Evolutionary conservation across 2,888 invertebrate species (phyloP).

Genomic region (Seira sanloemensis): DNA sequence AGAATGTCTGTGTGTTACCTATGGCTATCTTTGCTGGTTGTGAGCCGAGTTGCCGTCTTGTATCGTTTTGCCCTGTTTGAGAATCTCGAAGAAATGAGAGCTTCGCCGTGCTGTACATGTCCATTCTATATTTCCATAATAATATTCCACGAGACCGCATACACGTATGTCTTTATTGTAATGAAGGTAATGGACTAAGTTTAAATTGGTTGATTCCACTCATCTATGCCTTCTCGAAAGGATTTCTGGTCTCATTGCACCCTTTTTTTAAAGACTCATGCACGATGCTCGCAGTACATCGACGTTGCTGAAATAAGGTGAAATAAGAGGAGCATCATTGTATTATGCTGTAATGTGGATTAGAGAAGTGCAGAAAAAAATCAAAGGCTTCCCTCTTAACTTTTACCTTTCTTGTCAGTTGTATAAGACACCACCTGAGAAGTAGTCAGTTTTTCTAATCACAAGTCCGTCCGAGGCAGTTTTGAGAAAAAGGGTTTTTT

Average conservation of each 20-base stretch:
- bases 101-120: background rate
- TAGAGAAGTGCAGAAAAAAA: conserved; percentile 7
- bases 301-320: conserved; percentile 11
- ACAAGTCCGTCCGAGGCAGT: conserved; percentile 10
- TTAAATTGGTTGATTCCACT: conserved; percentile 59
- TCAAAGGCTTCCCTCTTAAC: conserved; percentile 58
- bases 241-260: conserved; percentile 13
- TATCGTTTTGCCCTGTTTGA: conserved; percentile 18
- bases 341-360: conserved; percentile 12
- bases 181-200: conserved; percentile 27
- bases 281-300: background rate
- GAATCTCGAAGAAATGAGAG: background rate
- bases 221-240: conserved; percentile 24
- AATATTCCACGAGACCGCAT: background rate
- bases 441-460: conserved; percentile 41
- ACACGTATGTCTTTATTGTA: background rate
- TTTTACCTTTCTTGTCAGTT: conserved; percentile 56
- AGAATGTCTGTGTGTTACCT: background rate
- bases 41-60: background rate
- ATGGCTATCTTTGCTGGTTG: background rate
- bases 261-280: conserved; percentile 11
- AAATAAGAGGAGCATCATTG: conserved; percentile 10
- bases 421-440: conserved; percentile 35
- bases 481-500: conserved; percentile 9
- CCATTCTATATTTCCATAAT: background rate